Evolutionary conservation across 1,140 invertebrate genomes (phyloP).

Genomic region (Zaprionus camerounensis): DNA sequence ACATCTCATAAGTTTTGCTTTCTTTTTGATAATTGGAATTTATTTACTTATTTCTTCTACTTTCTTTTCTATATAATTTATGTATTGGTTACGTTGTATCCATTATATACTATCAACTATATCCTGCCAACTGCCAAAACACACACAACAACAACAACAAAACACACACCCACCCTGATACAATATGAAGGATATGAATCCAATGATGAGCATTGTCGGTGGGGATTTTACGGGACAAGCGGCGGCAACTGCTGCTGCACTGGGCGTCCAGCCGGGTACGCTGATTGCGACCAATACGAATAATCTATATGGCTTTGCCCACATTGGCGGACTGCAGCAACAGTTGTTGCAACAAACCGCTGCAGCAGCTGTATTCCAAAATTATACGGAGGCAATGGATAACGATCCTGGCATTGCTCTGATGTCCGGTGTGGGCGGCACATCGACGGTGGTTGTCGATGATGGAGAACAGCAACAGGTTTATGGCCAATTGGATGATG

Average conservation of each 20-base stretch:
- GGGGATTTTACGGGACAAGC: constrained; percentile 81
- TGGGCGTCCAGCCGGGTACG: constrained; percentile 71
- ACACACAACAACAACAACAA: constrained; percentile 46
- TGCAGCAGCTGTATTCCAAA: constrained; percentile 73
- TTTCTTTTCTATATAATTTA: constrained; percentile 83
- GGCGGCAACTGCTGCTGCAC: constrained; percentile 69
- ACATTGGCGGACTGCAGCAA: constrained; percentile 78
- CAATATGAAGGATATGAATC: constrained; percentile 79
- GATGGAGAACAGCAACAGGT: constrained; percentile 66
- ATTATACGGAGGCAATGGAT: constrained; percentile 74
- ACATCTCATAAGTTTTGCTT: constrained; percentile 58
- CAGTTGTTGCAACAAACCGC: constrained; percentile 75
- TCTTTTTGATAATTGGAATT: constrained; percentile 75
- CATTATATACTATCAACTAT: constrained; percentile 47
- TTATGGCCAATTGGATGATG: constrained; percentile 72
- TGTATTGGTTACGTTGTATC: constrained; percentile 73
- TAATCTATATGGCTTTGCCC: constrained; percentile 79
- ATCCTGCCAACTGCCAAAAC: constrained; percentile 38
- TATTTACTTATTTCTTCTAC: constrained; percentile 82
- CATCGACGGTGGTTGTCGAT: constrained; percentile 62
- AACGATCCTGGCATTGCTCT: constrained; percentile 53
- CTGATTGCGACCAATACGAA: constrained; percentile 76
- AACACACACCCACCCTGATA: constrained; percentile 22
- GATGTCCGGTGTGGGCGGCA: constrained; percentile 41
- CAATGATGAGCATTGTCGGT: constrained; percentile 84